Evolutionary conservation across 2,797 vertebrate genomes (phyloP).

Genomic region (Masticophis lateralis): DNA sequence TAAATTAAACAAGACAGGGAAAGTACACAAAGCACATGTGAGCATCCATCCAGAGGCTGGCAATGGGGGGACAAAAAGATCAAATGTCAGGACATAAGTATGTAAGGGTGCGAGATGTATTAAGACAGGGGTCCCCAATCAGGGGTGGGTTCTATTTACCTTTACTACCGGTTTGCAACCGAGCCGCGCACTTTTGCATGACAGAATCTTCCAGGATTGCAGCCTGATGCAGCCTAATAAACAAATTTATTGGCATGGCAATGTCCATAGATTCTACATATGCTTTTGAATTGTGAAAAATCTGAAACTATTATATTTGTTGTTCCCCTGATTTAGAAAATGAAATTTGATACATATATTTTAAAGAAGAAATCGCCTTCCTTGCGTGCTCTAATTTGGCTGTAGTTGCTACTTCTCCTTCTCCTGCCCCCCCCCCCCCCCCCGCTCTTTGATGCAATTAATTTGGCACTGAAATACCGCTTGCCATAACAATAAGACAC

Average conservation of each 20-base stretch:
- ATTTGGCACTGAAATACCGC: constrained; percentile 6
- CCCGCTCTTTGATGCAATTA: neutral
- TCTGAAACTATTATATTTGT: neutral
- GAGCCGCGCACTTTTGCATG: no score
- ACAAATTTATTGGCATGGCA: neutral
- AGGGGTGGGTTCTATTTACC: no score
- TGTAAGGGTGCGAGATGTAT: neutral
- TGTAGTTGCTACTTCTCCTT: neutral
- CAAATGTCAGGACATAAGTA: neutral
- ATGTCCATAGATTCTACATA: neutral
- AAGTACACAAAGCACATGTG: neutral
- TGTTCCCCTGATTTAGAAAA: neutral
- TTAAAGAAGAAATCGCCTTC: neutral
- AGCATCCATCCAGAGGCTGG: neutral
- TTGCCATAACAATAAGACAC: constrained; percentile 28
- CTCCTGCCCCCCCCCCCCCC: neutral
- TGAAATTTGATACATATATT: neutral
- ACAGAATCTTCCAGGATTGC: neutral
- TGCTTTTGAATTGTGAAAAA: neutral
- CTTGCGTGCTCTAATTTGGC: neutral
- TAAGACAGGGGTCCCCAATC: no score
- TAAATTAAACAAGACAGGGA: neutral
- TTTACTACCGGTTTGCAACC: no score
- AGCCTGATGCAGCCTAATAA: neutral
- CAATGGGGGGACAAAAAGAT: neutral